These are phyloP conservation scores for Odontamblyopus lacepedii DNA, from an alignment of 2,797 vertebrate genomes.

Conservation along the genomic window DNA sequence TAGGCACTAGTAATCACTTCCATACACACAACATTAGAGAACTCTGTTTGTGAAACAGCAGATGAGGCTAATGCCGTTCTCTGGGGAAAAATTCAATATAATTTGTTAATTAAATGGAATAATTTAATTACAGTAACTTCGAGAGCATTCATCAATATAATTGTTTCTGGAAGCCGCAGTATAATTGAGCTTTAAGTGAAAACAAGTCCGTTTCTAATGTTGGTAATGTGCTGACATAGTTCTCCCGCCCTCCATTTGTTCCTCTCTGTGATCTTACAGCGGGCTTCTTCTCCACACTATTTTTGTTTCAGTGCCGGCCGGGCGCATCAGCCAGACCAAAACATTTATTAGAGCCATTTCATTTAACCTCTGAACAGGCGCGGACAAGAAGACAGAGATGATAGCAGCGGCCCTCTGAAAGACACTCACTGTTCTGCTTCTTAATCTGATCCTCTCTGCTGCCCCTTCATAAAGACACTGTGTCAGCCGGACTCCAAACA, in stretches of 20 bases:
- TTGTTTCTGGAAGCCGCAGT: conserved; percentile 79
- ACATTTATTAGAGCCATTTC: conserved; percentile 99
- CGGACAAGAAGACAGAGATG: conserved; percentile 93
- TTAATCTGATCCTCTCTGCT: conserved; percentile 93
- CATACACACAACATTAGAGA: conserved; percentile 71
- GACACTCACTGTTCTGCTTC: conserved; percentile 87
- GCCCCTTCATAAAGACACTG: conserved; percentile 89
- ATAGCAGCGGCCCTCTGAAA: conserved; percentile 85
- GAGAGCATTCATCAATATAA: conserved; percentile 86
- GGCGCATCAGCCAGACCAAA: conserved; percentile 85
- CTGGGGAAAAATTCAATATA: conserved; percentile 83
- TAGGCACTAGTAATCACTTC: conserved; percentile 76
- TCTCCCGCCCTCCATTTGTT: conserved; percentile 64
- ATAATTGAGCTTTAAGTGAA: conserved; percentile 85
- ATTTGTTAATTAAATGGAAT: conserved; percentile 87
- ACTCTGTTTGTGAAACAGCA: conserved; percentile 82
- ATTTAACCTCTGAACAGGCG: conserved; percentile 97
- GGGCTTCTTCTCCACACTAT: conserved; percentile 83
- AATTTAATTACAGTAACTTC: conserved; percentile 86
- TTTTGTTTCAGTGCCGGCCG: conserved; percentile 89
- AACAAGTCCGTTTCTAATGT: conserved; percentile 83
- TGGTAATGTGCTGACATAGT: conserved; percentile 77
- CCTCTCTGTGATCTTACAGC: conserved; percentile 87
- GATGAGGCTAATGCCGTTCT: conserved; percentile 79
- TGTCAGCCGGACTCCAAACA: conserved; percentile 93